A percentile compares a stretch with the other conserved stretches of the same genome.
These are phyloP conservation scores for Burhinus oedicnemus DNA, from an alignment of 2,113 vertebrate genomes.

Conservation along the genomic window DNA sequence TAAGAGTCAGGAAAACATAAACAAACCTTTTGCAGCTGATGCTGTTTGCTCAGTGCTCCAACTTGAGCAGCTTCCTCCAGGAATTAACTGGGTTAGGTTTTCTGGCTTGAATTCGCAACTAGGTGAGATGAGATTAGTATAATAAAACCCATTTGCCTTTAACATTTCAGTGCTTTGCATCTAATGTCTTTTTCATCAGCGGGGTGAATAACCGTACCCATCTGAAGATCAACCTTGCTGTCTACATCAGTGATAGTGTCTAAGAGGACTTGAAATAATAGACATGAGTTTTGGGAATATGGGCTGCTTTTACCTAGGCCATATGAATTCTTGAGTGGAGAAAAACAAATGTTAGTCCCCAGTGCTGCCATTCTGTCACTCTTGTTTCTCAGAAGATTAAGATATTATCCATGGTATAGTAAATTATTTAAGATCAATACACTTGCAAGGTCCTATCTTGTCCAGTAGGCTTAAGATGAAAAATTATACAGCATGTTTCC, in stretches of 20 bases:
- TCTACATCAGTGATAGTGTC: background rate
- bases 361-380: background rate
- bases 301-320: background rate
- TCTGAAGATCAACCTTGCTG: background rate
- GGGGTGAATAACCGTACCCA: background rate
- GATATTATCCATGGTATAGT: background rate
- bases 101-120: background rate
- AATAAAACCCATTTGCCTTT: background rate
- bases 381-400: conserved; percentile 17
- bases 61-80: background rate
- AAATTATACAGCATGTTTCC: background rate
- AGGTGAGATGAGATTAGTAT: background rate
- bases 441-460: conserved; percentile 29
- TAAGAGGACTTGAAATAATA: background rate
- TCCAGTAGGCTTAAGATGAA: conserved; percentile 34
- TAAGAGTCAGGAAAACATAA: background rate
- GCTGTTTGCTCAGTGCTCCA: background rate
- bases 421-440: conserved; percentile 50
- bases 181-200: background rate
- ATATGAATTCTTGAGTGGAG: background rate
- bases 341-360: background rate
- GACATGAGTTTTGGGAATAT: background rate
- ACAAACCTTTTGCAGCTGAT: background rate
- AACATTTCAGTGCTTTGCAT: background rate
- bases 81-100: background rate